phyloP scores from a whole-genome alignment of 1,140 invertebrate species.

The Calycopis cecrops region DNA sequence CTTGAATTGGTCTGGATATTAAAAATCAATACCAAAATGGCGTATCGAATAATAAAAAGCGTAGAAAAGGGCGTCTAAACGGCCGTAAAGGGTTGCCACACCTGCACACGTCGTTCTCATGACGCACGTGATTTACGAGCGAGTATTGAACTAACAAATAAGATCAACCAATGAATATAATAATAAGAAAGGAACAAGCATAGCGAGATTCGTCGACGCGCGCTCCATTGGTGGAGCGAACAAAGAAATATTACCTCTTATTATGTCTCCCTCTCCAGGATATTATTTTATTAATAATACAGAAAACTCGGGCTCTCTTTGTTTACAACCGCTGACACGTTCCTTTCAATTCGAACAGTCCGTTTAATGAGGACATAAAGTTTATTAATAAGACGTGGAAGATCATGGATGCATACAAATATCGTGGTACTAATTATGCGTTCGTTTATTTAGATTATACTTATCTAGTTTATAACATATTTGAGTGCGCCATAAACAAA shows the following conservation, averaged over 20 bases:
- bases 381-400: constrained; percentile 9
- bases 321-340: neutral
- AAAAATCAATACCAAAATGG: constrained; percentile 8
- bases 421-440: constrained; percentile 63
- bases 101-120: constrained; percentile 59
- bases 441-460: constrained; percentile 71
- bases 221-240: constrained; percentile 62
- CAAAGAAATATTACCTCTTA: constrained; percentile 66
- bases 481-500: constrained; percentile 73
- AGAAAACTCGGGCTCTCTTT: neutral
- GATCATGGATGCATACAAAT: constrained; percentile 40
- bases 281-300: constrained; percentile 12
- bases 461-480: constrained; percentile 74
- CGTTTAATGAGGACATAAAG: neutral
- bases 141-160: constrained; percentile 68
- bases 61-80: constrained; percentile 14
- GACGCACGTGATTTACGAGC: constrained; percentile 62
- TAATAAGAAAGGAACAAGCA: constrained; percentile 65
- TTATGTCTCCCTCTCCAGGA: constrained; percentile 45
- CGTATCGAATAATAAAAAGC: constrained; percentile 9
- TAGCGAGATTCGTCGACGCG: constrained; percentile 58
- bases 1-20: neutral
- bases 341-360: neutral
- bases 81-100: constrained; percentile 57
- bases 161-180: constrained; percentile 70